Conservation (phyloP, 2,113 vertebrate species). For the Plecotus auritus region DNA sequence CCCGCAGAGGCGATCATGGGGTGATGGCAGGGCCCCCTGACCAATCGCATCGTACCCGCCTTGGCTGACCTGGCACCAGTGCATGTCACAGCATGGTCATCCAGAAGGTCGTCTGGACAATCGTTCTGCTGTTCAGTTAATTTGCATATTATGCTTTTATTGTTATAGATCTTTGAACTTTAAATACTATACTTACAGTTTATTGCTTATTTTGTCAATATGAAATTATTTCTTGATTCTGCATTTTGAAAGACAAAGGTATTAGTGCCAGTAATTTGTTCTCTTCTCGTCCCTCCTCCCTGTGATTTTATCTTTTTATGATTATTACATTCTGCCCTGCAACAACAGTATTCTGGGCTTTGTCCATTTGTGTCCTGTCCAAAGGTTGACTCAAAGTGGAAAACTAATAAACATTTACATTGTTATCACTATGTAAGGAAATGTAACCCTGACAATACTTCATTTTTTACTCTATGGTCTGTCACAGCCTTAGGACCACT, state of each 20-base stretch:
- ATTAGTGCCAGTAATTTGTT: not conserved
- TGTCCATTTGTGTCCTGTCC: not conserved
- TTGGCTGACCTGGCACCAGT: no score
- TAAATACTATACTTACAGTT: not conserved
- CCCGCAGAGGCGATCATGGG: no score
- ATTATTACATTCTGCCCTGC: not conserved
- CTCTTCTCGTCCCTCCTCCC: not conserved
- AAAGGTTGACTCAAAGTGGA: slow-evolving; percentile 36
- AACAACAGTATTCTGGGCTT: slow-evolving; percentile 25
- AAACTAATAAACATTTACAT: slow-evolving; percentile 14
- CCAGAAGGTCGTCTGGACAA: no score
- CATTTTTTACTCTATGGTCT: not conserved
- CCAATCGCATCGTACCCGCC: no score
- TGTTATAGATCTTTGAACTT: not conserved
- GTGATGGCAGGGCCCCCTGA: no score
- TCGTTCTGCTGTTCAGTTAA: no score
- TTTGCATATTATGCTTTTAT: no score
- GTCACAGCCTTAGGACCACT: not conserved
- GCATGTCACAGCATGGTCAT: no score
- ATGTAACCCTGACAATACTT: not conserved
- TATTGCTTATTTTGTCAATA: not conserved
- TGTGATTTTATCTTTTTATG: not conserved
- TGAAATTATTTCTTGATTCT: not conserved
- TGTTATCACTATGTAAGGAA: slow-evolving; percentile 40
- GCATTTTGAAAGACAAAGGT: slow-evolving; percentile 10